Evolutionary conservation across 2,113 vertebrate species (phyloP).

Genomic region (Cyphomyrus discorhynchus): DNA sequence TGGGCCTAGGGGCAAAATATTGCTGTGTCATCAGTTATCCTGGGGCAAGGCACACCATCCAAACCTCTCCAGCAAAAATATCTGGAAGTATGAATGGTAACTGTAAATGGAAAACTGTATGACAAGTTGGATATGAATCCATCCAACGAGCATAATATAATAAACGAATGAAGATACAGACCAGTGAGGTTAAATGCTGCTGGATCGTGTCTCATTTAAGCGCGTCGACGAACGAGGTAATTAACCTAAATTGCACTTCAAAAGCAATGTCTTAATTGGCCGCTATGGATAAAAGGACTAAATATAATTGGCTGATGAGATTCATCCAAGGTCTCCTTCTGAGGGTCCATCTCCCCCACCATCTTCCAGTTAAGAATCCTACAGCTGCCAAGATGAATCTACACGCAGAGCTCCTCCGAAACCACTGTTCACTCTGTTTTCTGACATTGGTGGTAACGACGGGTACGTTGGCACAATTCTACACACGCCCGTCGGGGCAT

Average conservation of each 20-base stretch:
- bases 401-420: background rate
- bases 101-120: background rate
- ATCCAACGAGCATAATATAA: background rate
- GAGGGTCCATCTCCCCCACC: background rate
- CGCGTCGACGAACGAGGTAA: background rate
- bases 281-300: background rate
- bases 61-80: background rate
- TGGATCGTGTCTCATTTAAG: background rate
- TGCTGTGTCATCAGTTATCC: background rate
- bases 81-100: background rate
- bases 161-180: background rate
- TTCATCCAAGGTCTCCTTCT: background rate
- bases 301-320: background rate
- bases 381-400: background rate
- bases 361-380: background rate
- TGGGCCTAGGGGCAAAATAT: background rate
- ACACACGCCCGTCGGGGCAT: background rate
- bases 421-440: background rate
- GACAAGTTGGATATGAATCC: background rate
- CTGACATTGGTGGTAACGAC: background rate
- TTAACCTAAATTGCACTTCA: background rate
- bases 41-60: background rate
- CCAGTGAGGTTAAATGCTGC: background rate
- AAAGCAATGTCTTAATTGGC: background rate
- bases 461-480: background rate